Evolutionary conservation across 2,113 vertebrate species (phyloP), one percentile per base, ranked within the genome.

Genomic region (Corythoichthys haematopterus): DNA sequence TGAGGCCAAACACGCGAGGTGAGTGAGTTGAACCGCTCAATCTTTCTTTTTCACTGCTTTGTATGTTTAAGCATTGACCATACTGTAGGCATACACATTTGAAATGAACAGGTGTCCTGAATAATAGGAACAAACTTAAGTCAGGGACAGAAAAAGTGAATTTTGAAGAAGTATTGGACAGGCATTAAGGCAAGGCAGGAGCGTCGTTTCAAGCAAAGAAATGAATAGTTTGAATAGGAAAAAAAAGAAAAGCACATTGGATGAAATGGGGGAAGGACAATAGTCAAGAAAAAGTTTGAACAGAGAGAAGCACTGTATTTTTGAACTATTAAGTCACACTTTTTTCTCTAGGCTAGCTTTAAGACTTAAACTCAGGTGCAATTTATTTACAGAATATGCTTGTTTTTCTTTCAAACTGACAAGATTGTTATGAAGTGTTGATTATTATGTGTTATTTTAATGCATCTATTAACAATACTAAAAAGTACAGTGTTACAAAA

Each of bases 1-100:
- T 0, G 95, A 95, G 3, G 96, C 95, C 74, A 95, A 93, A 75
- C 94, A 98, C 48, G 95, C 93, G 90, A 93, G 95, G 95, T 96
- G 61, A 55, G 64, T 46, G 43, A 28, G n/a, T 62, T 62, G n/a
- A 20, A 43, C n/a, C 33, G 0, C 4, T 36, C 55, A 13, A 14
- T 14, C 11, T 0, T 6, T 35, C 4, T 5, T 35, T 0, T 35
- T 56, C 13, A 11, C 55, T 15, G 55, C 55, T 11, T 11, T 4
- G 4, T 50, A 15, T 14, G 4, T 15, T 48, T 15, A 46, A 46
- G 45, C 45, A 2, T 46, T 7, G 45, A 11, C 11, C 6, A 46
- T 28, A 46, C 8, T 10, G 4, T 46, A 7, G 45, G 45, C 11
- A 10, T 46, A 48, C 12, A 14, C 46, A 13, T 48, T 48, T 48